phyloP scores from a whole-genome alignment of 2,797 vertebrate genomes.

The Cynopterus sphinx region DNA sequence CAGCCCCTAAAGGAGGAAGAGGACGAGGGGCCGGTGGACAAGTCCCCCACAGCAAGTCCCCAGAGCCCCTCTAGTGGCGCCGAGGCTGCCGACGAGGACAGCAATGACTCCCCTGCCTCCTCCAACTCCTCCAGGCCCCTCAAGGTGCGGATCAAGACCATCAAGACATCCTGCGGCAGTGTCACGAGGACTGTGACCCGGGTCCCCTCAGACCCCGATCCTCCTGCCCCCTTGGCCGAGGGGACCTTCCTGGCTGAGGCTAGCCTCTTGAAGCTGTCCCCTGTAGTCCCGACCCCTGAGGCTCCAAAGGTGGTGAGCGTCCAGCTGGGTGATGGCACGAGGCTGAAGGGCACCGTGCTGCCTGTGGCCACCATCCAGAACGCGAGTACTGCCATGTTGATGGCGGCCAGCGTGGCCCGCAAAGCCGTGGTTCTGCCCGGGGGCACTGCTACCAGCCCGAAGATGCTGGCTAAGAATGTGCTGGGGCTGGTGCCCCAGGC shows the following conservation, averaged over 20 bases:
- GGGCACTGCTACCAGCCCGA: conserved; percentile 82
- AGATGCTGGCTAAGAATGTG: conserved; percentile 90
- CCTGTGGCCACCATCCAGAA: conserved; percentile 91
- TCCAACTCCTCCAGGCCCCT: conserved; percentile 91
- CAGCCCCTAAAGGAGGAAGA: conserved; percentile 68
- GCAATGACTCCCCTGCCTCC: conserved; percentile 87
- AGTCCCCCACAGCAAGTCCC: conserved; percentile 77
- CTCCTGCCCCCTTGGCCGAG: conserved; percentile 44
- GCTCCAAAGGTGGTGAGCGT: conserved; percentile 83
- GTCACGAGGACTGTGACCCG: conserved; percentile 91
- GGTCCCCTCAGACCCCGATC: conserved; percentile 84
- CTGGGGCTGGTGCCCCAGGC: conserved; percentile 86
- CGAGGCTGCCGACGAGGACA: conserved; percentile 88
- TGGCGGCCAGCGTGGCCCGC: conserved; percentile 91
- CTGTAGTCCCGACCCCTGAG: conserved; percentile 40
- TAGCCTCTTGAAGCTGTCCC: conserved; percentile 14
- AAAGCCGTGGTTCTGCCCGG: conserved; percentile 84
- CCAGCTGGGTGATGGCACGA: conserved; percentile 85
- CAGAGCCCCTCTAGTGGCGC: conserved; percentile 82
- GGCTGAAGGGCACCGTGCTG: conserved; percentile 86
- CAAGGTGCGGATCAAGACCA: conserved; percentile 96
- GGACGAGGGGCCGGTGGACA: conserved; percentile 76
- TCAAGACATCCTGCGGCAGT: conserved; percentile 92
- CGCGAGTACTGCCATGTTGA: conserved; percentile 95
- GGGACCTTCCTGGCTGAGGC: conserved; percentile 24